Percentiles rank a stretch among this genome's conserved stretches.
Evolutionary conservation across 1,140 invertebrate species (phyloP).

Genomic region (Phymorhynchus buccinoides): DNA sequence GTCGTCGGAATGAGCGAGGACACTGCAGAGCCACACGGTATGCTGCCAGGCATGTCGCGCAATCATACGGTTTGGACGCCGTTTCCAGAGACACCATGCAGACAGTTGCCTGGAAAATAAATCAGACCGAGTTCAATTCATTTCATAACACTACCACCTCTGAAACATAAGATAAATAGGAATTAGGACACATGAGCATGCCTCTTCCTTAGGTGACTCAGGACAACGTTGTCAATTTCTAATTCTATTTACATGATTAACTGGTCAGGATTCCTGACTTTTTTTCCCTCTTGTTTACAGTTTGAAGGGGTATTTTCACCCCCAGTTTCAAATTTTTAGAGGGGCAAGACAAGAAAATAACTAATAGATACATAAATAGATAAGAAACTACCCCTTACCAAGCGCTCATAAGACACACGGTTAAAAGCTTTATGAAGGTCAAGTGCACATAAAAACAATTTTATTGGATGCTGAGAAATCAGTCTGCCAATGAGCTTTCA

Average conservation of each 20-base stretch:
- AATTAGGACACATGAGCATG: background rate
- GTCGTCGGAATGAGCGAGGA: constrained; percentile 4
- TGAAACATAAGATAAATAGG: background rate
- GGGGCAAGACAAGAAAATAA: too few species aligned
- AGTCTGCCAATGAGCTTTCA: too few species aligned
- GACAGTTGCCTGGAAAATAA: constrained; percentile 15
- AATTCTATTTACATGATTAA: background rate
- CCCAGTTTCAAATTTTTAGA: too few species aligned
- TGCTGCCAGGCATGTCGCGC: constrained; percentile 8
- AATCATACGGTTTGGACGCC: constrained; percentile 28
- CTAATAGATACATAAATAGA: too few species aligned
- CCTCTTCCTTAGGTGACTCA: background rate
- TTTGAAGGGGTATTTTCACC: too few species aligned
- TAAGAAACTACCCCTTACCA: too few species aligned
- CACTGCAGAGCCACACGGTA: constrained; percentile 22
- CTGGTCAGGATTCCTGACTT: too few species aligned
- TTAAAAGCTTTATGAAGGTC: too few species aligned
- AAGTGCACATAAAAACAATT: too few species aligned
- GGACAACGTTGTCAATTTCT: background rate
- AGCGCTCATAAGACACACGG: too few species aligned
- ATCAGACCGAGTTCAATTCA: background rate
- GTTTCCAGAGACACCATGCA: constrained; percentile 29
- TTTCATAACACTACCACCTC: background rate
- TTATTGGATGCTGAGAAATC: too few species aligned
- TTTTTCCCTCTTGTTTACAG: too few species aligned